A percentile compares a stretch with the other conserved stretches of the same genome.
These are phyloP conservation scores for Caenorhabditis sp. DNA, from an alignment of 2,888 invertebrate species.

Conservation along the genomic window DNA sequence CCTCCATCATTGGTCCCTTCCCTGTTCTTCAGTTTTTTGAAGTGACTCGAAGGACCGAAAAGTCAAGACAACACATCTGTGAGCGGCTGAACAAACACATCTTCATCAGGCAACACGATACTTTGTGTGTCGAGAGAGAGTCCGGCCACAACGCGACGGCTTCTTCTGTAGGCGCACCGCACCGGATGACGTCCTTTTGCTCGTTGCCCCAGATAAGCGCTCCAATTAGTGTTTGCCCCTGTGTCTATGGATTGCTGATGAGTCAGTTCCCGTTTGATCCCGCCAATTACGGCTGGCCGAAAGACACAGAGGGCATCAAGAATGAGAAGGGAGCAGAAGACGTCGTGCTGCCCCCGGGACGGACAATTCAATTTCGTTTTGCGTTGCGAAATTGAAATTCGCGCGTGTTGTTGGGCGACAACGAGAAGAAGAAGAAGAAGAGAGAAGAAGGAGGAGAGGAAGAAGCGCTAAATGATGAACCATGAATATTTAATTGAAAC, in stretches of 20 bases:
- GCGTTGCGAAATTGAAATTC: constrained; percentile 30
- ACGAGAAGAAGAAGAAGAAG: constrained; percentile 6
- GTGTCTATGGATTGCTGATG: too few relatives aligned
- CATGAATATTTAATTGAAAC: constrained; percentile 54
- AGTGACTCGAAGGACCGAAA: constrained; percentile 18
- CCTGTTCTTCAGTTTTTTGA: constrained; percentile 8
- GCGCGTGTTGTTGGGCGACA: constrained; percentile 1
- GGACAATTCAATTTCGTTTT: constrained; percentile 38
- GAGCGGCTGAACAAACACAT: constrained; percentile 56
- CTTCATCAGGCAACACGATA: constrained; percentile 53
- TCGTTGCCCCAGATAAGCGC: constrained; percentile 34
- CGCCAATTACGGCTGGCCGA: constrained; percentile 37
- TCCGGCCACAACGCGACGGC: constrained; percentile 19
- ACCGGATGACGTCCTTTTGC: constrained; percentile 39
- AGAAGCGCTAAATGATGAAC: constrained; percentile 46
- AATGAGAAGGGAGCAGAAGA: constrained; percentile 23
- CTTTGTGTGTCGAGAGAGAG: constrained; percentile 29
- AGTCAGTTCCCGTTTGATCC: constrained; percentile 30
- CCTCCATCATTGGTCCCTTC: neutral
- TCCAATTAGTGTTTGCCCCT: constrained; percentile 30
- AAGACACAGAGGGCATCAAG: constrained; percentile 45
- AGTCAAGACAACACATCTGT: constrained; percentile 52
- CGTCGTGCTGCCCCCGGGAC: too few relatives aligned
- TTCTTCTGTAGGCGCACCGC: constrained; percentile 17
- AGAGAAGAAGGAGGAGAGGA: neutral